Evolutionary conservation across 2,888 invertebrate species (phyloP), one percentile per base, ranked within the genome.

Genomic region (Brachylomia viminalis): DNA sequence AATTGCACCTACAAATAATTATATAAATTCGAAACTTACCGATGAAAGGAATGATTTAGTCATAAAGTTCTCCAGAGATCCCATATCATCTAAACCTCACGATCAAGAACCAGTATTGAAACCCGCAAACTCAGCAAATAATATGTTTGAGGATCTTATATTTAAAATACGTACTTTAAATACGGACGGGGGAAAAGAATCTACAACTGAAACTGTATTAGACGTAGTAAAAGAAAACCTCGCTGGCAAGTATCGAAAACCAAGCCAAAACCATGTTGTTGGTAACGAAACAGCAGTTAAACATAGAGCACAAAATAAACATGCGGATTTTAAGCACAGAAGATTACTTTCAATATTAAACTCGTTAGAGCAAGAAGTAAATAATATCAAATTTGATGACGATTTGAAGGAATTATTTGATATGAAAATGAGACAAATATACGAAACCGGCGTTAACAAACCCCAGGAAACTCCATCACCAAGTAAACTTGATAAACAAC

Each of bases 371-470:
- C 58, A 59, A 33, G 83, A 83, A 79, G 83, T 82, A 8, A 67
- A 30, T 7, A 71, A 64, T 27, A 59, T 62, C 13, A 66, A 71
- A 15, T 79, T 82, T 30, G 69, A 79, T 61, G 42, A 59, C 0
- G 59, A 83, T 33, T 54, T 73, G 3, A 58, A 70, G 0, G 8
- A 79, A 54, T 20, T 79, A 59, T 82, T 82, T 65, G 69, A 79
- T 45, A 30, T 10, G 2, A 82, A 62, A 70, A 82, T 82, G 83
- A 73, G 66, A 70, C 66, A 67, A 73, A 82, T 82, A 58, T 82
- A 82, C 33, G 27, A 72, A 62, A 47, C n/a, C 0, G 70, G 67
- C 5, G 33, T 62, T n/a, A 69, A 65, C 17, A 77, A 65, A 64
- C 33, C 62, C 7, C 42, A 59, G 69, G n/a, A 54, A 45, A 42